Evolutionary conservation across 1,140 invertebrate genomes (phyloP), one percentile per base, ranked within the genome.

Genomic region (Lepidurus packardi): DNA sequence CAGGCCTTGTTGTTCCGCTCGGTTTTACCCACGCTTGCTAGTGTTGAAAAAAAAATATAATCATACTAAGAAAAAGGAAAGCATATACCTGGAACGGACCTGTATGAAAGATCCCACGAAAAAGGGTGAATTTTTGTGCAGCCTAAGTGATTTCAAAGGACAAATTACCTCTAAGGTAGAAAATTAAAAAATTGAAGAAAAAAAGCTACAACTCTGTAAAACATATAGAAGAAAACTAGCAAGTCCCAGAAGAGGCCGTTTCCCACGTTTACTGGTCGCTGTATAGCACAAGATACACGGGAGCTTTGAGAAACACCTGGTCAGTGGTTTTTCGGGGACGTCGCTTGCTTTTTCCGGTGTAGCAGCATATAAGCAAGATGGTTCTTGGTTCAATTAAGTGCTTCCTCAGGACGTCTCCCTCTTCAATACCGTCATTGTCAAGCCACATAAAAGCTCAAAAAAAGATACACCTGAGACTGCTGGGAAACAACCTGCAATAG

Each of bases 401-500:
- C 53, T 65, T 65, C 53, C 53, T 65, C 21, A 65, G 53, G 53
- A 65, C 21, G 53, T 65, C 53, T 13, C 53, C 21, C 53, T 9
- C 53, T 65, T 65, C 21, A 16, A 7, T n/a, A 65, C 53, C 53
- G 53, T 65, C 53, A 21, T 65, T 21, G 21, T 65, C 53, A 65
- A n/a, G 16, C 16, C 13, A 13, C 16, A 7, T 13, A 21, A n/a
- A 47, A 47, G 53, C 53, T 21, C 53, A 65, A 21, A 65, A 65
- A 7, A 65, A 65, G 53, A 65, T n/a, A 65, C 53, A 65, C 53
- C 53, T 65, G 53, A 65, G 53, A 65, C 53, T 13, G 53, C 53
- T 65, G 53, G 53, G 53, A 65, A 65, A 65, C 53, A 13, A 65
- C 53, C 21, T 7, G 16, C 6, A 7, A 65, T 16, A 65, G 0